Conservation (phyloP, 2,888 invertebrate species). For the Drosophila tripunctata region DNA sequence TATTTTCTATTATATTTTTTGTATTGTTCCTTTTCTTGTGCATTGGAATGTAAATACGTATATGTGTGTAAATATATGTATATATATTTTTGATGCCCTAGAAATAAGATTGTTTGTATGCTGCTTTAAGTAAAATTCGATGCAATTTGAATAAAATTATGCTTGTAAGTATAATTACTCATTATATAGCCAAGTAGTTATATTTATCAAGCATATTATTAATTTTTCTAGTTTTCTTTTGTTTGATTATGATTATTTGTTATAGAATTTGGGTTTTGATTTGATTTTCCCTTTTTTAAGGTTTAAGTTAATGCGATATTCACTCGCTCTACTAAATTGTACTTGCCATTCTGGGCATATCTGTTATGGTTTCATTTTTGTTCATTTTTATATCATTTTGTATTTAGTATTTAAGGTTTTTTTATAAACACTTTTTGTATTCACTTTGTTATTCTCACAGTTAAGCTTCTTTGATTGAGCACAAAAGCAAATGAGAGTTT, state of each 20-base stretch:
- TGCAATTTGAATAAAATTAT: conserved; percentile 72
- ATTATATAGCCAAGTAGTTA: conserved; percentile 35
- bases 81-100: conserved; percentile 52
- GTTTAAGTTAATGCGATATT: conserved; percentile 52
- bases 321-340: conserved; percentile 56
- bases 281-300: conserved; percentile 16
- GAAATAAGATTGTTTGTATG: conserved; percentile 72
- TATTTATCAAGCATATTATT: conserved; percentile 43
- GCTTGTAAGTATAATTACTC: conserved; percentile 35
- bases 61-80: conserved; percentile 12
- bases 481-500: conserved; percentile 81
- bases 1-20: conserved; percentile 53
- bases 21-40: conserved; percentile 31
- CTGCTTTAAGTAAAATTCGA: conserved; percentile 74
- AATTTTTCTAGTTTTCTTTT: conserved; percentile 22
- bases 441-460: conserved; percentile 82
- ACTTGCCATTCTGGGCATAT: conserved; percentile 39
- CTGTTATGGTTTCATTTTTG: conserved; percentile 56
- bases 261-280: not conserved
- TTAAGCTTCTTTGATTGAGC: conserved; percentile 84
- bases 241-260: too few species aligned
- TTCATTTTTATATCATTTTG: conserved; percentile 29
- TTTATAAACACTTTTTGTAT: conserved; percentile 51
- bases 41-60: conserved; percentile 38
- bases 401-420: conserved; percentile 31